Evolutionary conservation across 1,140 invertebrate species (phyloP), one percentile per base, ranked within the genome.

Genomic region (Mactra quadrangularis): DNA sequence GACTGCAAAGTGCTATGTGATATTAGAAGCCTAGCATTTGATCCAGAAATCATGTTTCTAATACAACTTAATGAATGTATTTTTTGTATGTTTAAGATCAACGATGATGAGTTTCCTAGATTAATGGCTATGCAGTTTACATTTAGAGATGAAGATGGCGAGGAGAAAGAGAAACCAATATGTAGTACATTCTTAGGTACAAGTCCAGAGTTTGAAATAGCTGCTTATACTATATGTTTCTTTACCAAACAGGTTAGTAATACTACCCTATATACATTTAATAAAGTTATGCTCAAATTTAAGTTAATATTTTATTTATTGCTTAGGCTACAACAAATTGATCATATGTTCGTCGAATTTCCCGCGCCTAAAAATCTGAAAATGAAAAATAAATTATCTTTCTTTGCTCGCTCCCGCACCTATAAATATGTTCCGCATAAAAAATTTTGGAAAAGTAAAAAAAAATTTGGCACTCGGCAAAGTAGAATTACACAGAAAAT

Each of bases 201-300:
- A 3, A 97, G 97, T 79, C 98, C 97, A 0, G 98, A 98, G 94
- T 94, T 98, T 85, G 97, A 99, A 93, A 95, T 99, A 92, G 96
- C 97, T 22, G 93, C 98, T 0, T 98, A 98, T 90, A 97, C 97
- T 0, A 94, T 92, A 3, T 87, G 87, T 41, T 90, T 88, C 41
- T 76, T 92, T 13, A 82, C 89, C 27, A 87, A 64, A 57, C 66
- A 52, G 86, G 79, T 52, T 47, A 29, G 60, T 41, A 17, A 7
- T 22, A 59, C 45, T 11, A 47, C 9, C 45, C 45, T 11, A 47
- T 11, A n/a, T n/a, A n/a, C n/a, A 11, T 47, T 47, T 19, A 47
- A 47, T 11, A 47, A 19, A 47, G 9, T 19, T 47, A 47, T 47
- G 45, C 19, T 11, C 45, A 47, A 47, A 47, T 11, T 47, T 19